Conservation (phyloP, 2,888 invertebrate species). For the Litoditis marina region DNA sequence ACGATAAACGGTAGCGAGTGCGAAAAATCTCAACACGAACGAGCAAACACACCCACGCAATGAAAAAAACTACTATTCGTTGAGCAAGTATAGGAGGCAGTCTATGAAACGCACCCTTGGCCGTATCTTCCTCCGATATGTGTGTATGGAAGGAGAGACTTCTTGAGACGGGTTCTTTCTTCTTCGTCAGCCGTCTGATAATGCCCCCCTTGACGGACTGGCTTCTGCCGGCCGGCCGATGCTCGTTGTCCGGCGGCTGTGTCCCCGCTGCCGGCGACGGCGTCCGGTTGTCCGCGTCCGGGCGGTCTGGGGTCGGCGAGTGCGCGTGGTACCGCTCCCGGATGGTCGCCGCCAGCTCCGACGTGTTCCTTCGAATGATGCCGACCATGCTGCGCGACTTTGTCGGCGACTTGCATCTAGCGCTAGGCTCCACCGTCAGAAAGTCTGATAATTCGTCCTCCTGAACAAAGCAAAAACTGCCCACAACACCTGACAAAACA, state of each 20-base stretch:
- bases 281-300: constrained; percentile 24
- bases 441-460: background rate
- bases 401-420: constrained; percentile 1
- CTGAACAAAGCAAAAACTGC: background rate
- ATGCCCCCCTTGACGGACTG: constrained; percentile 44
- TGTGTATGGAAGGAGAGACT: constrained; percentile 37
- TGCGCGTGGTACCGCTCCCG: constrained; percentile 27
- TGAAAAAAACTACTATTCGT: too few relatives aligned
- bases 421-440: too few relatives aligned
- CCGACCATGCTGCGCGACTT: constrained; percentile 31
- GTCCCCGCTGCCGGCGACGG: constrained; percentile 15
- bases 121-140: constrained; percentile 35
- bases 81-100: too few relatives aligned
- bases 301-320: constrained; percentile 23
- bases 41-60: too few relatives aligned
- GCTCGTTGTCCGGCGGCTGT: constrained; percentile 2
- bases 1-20: too few relatives aligned
- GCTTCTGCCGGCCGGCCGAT: constrained; percentile 15
- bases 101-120: too few relatives aligned
- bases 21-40: too few relatives aligned
- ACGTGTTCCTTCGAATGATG: constrained; percentile 34
- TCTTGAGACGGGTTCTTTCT: constrained; percentile 19
- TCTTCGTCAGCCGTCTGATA: constrained; percentile 34
- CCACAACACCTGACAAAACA: background rate
- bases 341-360: constrained; percentile 30